Evolutionary conservation across 2,888 invertebrate species (phyloP), one percentile per base, ranked within the genome.

Genomic region (Zelleria hepariella): DNA sequence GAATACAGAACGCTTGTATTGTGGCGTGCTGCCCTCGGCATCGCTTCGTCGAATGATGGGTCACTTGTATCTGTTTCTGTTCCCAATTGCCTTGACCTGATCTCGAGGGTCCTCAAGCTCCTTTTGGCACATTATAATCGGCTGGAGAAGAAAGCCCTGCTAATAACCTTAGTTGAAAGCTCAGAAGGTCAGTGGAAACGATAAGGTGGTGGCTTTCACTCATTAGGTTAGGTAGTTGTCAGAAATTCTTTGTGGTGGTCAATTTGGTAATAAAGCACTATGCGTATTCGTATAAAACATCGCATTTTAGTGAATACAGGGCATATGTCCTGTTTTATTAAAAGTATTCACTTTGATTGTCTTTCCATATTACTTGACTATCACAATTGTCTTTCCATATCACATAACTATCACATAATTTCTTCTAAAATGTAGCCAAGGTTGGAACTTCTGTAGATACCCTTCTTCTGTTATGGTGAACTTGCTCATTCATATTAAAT

Each of bases 261-360:
- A 42, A 51, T 24, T 21, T 59, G 59, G 59, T 57, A 18, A 58
- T 59, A 42, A 61, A n/a, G n/a, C n/a, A n/a, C n/a, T n/a, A n/a
- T n/a, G n/a, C n/a, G n/a, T n/a, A n/a, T n/a, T n/a, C n/a, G n/a
- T n/a, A n/a, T n/a, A n/a, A n/a, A n/a, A n/a, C n/a, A n/a, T n/a
- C n/a, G n/a, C n/a, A n/a, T n/a, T n/a, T n/a, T n/a, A n/a, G n/a
- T n/a, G n/a, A n/a, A n/a, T n/a, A n/a, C n/a, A n/a, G n/a, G n/a
- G n/a, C n/a, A n/a, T n/a, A n/a, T n/a, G n/a, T n/a, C n/a, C n/a
- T n/a, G n/a, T n/a, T n/a, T n/a, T n/a, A n/a, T n/a, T n/a, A n/a
- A n/a, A n/a, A n/a, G n/a, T n/a, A n/a, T n/a, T n/a, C n/a, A n/a
- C n/a, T n/a, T n/a, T n/a, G n/a, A n/a, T n/a, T n/a, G n/a, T n/a